Evolutionary conservation across 35 echinoderm and acorn worm species (phyloP).

Genomic region (Apostichopus parvimensis): DNA sequence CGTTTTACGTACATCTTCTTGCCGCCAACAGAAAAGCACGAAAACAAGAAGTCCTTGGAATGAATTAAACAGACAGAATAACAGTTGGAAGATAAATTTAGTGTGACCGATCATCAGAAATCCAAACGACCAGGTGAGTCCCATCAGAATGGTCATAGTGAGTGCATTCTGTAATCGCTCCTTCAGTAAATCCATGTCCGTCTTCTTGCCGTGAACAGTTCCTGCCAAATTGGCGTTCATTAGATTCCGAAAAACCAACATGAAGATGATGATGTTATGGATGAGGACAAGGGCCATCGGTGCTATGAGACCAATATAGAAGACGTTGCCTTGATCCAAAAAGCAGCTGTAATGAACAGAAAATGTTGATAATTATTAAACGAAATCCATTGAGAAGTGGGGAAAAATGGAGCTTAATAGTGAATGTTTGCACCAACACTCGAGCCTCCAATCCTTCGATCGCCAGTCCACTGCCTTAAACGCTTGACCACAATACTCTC

Average conservation of each 20-base stretch:
- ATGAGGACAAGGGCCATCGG: constrained; percentile 73
- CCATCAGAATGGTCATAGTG: constrained; percentile 67
- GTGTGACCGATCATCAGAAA: constrained; percentile 58
- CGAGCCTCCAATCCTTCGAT: too few species aligned
- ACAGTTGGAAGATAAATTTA: constrained; percentile 46
- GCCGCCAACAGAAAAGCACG: constrained; percentile 61
- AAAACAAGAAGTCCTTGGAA: constrained; percentile 64
- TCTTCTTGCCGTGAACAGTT: constrained; percentile 60
- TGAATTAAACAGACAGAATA: constrained; percentile 74
- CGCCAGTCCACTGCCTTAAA: too few species aligned
- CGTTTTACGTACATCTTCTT: constrained; percentile 60
- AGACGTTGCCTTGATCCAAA: constrained; percentile 36
- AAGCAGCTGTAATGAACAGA: constrained; percentile 70
- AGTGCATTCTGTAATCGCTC: constrained; percentile 71
- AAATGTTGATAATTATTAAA: background rate
- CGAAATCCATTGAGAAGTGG: background rate
- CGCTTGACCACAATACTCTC: too few species aligned
- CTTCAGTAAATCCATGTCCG: constrained; percentile 31
- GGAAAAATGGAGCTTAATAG: too few species aligned
- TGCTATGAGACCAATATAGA: constrained; percentile 59
- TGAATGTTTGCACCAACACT: too few species aligned
- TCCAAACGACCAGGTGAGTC: constrained; percentile 70
- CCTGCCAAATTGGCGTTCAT: constrained; percentile 60
- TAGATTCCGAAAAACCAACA: constrained; percentile 71
- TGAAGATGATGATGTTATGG: constrained; percentile 71